Evolutionary conservation across 2,797 vertebrate genomes (phyloP).

Genomic region (Peromyscus melanophrys): DNA sequence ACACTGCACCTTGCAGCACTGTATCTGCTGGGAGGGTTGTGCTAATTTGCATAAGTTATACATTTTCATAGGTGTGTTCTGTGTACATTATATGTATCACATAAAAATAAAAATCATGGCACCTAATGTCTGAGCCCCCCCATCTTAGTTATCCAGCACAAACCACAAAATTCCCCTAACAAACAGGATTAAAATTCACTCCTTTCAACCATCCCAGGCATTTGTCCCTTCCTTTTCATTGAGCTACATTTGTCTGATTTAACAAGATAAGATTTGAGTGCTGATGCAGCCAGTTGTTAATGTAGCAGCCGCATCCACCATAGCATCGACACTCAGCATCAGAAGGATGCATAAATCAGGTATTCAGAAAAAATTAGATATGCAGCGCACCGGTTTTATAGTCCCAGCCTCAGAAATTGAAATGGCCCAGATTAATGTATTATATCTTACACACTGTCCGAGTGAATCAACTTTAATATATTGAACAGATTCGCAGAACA

Average conservation of each 20-base stretch:
- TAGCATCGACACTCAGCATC: conserved; percentile 92
- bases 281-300: conserved; percentile 97
- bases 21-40: conserved; percentile 70
- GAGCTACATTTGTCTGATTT: conserved; percentile 98
- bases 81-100: conserved; percentile 74
- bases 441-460: conserved; percentile 95
- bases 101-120: conserved; percentile 85
- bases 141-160: conserved; percentile 85
- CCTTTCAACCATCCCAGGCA: conserved; percentile 90
- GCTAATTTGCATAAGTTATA: conserved; percentile 77
- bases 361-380: conserved; percentile 97
- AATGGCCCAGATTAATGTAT: conserved; percentile 96
- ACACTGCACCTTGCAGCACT: conserved; percentile 54
- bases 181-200: conserved; percentile 93
- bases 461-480: conserved; percentile 96
- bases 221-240: conserved; percentile 95
- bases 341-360: conserved; percentile 96
- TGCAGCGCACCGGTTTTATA: conserved; percentile 97
- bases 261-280: conserved; percentile 99
- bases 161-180: conserved; percentile 89
- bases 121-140: conserved; percentile 83
- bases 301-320: conserved; percentile 93
- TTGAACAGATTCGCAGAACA: conserved; percentile 95
- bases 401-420: conserved; percentile 94
- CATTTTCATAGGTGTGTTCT: conserved; percentile 74